phyloP scores from a whole-genome alignment of 1,140 invertebrate genomes.

The Mamestra configurata region DNA sequence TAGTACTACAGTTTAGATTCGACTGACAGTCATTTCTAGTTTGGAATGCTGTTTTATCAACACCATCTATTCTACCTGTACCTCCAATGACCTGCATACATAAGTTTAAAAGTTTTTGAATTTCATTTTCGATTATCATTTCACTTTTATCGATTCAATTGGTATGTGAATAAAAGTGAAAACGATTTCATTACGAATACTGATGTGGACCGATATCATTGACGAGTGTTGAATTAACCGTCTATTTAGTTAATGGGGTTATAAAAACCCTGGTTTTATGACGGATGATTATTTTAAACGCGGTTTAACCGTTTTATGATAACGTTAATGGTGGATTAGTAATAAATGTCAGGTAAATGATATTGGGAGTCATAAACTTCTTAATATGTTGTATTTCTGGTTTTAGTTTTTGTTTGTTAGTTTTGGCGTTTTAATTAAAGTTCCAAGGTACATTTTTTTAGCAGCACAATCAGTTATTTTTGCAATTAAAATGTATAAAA shows the following conservation, averaged over 20 bases:
- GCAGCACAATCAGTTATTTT: too few species aligned
- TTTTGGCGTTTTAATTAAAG: too few species aligned
- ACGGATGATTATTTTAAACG: constrained; percentile 31
- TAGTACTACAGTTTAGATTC: too few species aligned
- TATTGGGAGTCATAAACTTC: not conserved
- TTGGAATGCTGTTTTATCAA: too few species aligned
- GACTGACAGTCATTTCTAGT: too few species aligned
- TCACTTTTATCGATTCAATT: constrained; percentile 40
- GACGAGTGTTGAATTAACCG: constrained; percentile 36
- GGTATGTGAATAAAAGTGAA: constrained; percentile 41
- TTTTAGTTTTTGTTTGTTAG: too few species aligned
- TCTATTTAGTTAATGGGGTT: constrained; percentile 30
- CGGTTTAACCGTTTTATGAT: constrained; percentile 25
- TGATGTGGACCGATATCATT: constrained; percentile 28
- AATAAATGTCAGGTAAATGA: not conserved
- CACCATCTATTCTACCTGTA: too few species aligned
- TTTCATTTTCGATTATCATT: constrained; percentile 13
- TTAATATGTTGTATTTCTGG: too few species aligned
- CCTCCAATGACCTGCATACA: too few species aligned
- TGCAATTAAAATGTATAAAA: too few species aligned
- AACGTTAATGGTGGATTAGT: not conserved
- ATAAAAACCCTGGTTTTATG: constrained; percentile 39
- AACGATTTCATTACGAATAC: constrained; percentile 27
- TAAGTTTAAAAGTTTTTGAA: too few species aligned
- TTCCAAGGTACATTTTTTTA: too few species aligned